These are phyloP conservation scores for Solenodon paradoxus DNA, from an alignment of 2,113 vertebrate genomes.

Conservation along the genomic window DNA sequence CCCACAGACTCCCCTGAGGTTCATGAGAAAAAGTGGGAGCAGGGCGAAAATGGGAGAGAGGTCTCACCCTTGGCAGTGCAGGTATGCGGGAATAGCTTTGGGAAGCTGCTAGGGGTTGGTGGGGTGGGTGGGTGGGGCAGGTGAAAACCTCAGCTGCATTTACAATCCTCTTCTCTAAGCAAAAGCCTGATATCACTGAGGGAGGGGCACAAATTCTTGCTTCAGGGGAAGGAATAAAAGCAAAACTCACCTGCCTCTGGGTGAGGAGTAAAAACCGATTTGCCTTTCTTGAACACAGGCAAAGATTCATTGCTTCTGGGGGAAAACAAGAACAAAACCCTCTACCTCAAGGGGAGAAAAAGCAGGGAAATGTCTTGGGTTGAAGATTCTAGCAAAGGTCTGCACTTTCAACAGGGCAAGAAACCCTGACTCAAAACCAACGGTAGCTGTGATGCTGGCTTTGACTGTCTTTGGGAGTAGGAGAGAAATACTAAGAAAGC, in stretches of 20 bases:
- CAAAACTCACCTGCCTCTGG: neutral
- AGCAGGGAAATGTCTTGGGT: neutral
- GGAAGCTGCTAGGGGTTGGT: neutral
- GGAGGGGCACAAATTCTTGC: neutral
- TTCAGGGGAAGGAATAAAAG: neutral
- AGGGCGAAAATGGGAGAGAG: neutral
- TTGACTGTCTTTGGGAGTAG: neutral
- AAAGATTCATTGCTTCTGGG: neutral
- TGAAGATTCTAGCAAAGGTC: neutral
- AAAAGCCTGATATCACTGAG: neutral
- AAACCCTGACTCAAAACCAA: neutral
- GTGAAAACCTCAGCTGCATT: neutral
- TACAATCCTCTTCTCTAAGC: neutral
- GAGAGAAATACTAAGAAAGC: neutral
- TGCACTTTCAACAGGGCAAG: neutral
- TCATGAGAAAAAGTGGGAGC: neutral
- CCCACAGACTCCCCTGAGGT: neutral
- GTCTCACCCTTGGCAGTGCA: neutral
- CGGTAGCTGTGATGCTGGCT: neutral
- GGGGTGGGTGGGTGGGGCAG: neutral
- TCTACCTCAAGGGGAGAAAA: neutral
- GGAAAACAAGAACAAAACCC: neutral
- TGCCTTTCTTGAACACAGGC: neutral
- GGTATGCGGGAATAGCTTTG: too few species aligned
- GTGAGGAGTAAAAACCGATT: neutral